These are phyloP conservation scores for Galagoides demidoff DNA, from an alignment of 2,797 vertebrate species.

Conservation along the genomic window DNA sequence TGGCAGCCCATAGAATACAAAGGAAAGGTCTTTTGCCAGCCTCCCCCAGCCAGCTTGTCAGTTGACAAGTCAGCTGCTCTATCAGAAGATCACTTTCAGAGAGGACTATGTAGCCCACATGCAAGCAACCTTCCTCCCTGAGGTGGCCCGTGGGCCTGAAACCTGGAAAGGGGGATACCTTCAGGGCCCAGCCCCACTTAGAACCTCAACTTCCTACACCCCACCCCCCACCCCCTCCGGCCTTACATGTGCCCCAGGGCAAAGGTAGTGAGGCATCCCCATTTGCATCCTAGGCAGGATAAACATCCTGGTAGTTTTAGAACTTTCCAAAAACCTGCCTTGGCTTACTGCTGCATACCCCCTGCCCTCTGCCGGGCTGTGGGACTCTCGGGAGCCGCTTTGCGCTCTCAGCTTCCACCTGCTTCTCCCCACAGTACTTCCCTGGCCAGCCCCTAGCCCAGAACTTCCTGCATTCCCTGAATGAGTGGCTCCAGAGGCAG, in stretches of 20 bases:
- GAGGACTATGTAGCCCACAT: not conserved
- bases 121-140: not conserved
- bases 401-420: not conserved
- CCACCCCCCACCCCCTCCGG: too few relatives aligned
- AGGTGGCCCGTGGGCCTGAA: not conserved
- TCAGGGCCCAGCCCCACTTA: not conserved
- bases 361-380: not conserved
- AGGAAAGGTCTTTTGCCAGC: conserved; percentile 29
- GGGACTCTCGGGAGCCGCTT: not conserved
- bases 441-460: conserved; percentile 90
- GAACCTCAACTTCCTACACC: not conserved
- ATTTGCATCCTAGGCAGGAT: not conserved
- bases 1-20: conserved; percentile 38
- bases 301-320: not conserved
- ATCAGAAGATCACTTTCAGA: not conserved
- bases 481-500: conserved; percentile 87
- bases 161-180: not conserved
- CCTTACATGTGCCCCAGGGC: not conserved
- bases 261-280: not conserved
- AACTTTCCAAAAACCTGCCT: not conserved
- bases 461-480: conserved; percentile 88
- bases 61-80: not conserved
- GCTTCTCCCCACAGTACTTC: conserved; percentile 87
- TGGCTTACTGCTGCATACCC: not conserved
- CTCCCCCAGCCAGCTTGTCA: not conserved